Evolutionary conservation across 2,113 vertebrate species (phyloP), one percentile per base, ranked within the genome.

Genomic region (Meriones unguiculatus): DNA sequence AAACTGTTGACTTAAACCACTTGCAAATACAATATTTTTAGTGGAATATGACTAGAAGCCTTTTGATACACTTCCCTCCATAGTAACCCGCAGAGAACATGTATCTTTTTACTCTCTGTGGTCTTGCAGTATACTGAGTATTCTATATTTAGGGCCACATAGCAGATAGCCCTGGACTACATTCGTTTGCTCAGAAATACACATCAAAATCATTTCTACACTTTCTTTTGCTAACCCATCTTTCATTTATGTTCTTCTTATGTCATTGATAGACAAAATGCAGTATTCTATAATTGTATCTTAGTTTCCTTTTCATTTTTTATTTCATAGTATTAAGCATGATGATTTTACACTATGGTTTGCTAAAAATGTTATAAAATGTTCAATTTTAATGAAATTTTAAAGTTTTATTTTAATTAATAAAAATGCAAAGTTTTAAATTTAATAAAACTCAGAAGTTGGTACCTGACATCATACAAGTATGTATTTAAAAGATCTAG

Each of bases 11-110:
- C 10, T 76, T 82, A 41, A 54, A 64, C 17, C n/a, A 50, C 18
- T 41, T 30, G 38, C 30, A 65, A 57, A 50, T 46, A 6, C 3
- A 35, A 46, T 46, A 46, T 46, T 46, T 46, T 46, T 46, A 46
- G 46, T 32, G 25, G 62, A 82, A 76, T 1, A 35, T 14, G 52
- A 24, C 11, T 22, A 41, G 24, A 9, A 9, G 41, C 18, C 1
- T 54, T 7, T 0, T 5, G 65, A 7, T 0, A 25, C 5, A 1
- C 30, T 24, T 5, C 28, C 7, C 2, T n/a, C 5, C 4, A 20
- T 20, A 59, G 8, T 13, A 7, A 22, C 1, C 35, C 17, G 35
- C 32, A 52, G 11, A 14, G 85, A 69, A 11, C 22, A 17, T 24
- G 0, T 22, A 50, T n/a, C 2, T 18, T 67, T 46, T 46, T 67